A percentile compares a stretch with the other conserved stretches of the same genome.
These are phyloP conservation scores for Odocoileus virginianus DNA, from an alignment of 2,113 vertebrate genomes.

Conservation along the genomic window DNA sequence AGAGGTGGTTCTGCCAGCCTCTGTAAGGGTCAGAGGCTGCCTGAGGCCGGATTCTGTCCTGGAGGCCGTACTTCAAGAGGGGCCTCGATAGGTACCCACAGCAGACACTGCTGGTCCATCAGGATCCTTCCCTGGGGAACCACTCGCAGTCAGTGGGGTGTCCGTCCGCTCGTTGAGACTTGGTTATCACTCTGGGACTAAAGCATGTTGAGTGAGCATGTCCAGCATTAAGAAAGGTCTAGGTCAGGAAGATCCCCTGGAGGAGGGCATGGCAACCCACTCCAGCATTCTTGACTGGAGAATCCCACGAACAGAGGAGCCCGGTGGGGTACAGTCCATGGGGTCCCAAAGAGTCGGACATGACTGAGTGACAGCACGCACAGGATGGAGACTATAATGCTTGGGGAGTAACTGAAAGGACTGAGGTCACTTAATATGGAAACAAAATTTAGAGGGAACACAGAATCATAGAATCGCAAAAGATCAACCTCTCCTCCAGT, in stretches of 20 bases:
- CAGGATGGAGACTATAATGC: not conserved
- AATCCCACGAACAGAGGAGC: not conserved
- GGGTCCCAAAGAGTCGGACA: not conserved
- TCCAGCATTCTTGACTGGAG: not conserved
- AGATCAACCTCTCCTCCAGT: not conserved
- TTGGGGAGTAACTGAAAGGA: not conserved
- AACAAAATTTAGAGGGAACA: not conserved
- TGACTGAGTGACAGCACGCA: not conserved
- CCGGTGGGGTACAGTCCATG: not conserved
- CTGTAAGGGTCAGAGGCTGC: not conserved
- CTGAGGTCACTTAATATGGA: not conserved
- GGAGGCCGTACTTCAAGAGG: not conserved
- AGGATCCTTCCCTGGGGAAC: not conserved
- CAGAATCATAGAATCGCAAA: not conserved
- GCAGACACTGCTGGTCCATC: not conserved
- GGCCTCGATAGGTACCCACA: too few species aligned
- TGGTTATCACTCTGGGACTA: not conserved
- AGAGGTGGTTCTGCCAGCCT: not conserved
- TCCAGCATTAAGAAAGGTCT: not conserved
- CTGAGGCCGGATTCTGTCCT: not conserved
- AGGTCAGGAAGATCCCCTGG: not conserved
- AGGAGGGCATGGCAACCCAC: not conserved
- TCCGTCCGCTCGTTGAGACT: not conserved
- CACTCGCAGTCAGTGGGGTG: not conserved
- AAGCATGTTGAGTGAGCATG: not conserved